Base-by-base conservation (phyloP, 2,888 invertebrate species). In the Halocaridina rubra region DNA sequence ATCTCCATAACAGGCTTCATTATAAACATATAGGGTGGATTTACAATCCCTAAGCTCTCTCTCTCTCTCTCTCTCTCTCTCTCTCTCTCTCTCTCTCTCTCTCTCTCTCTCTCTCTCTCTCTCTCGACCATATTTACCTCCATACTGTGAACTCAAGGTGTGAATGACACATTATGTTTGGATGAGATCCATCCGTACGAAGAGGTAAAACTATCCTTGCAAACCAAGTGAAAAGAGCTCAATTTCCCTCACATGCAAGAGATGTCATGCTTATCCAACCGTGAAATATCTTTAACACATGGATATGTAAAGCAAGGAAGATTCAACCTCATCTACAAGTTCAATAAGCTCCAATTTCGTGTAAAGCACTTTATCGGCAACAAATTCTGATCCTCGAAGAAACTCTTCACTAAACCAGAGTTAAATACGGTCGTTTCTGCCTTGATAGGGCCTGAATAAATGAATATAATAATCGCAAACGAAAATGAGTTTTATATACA, bases 1-100 rank as follows among this genome's bases (percentile, higher is more conserved):
- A 7, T 30, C 16, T 24, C 27, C n/a, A 29, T 29, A 16, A 67
- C 67, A 29, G 29, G 29, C n/a, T 67, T n/a, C 67, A 67, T 67
- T 67, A 53, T 53, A 53, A 53, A 53, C 53, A 53, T 53, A 53
- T 53, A 13, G 53, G 53, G 16, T 53, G 53, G 53, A 53, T 53
- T 53, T 53, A 1, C 19, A 53, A 53, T 53, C 19, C 53, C 16
- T n/a, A n/a, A n/a, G n/a, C 19, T 19, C 30, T 30, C 71, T 71
- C 71, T 71, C 19, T 19, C 71, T 71, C 71, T 72, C 32, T 39
- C 74, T 46, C 74, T 46, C 53, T 74, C 74, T 74, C 74, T 39
- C 53, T 27, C 46, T 27, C 27, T 53, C 74, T 74, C 46, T 32
- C 74, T 74, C 53, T 19, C 24, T 32, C 53, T 74, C 46, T 46